Evolutionary conservation across 2,888 invertebrate species (phyloP).

Genomic region (Ceramica pisi): DNA sequence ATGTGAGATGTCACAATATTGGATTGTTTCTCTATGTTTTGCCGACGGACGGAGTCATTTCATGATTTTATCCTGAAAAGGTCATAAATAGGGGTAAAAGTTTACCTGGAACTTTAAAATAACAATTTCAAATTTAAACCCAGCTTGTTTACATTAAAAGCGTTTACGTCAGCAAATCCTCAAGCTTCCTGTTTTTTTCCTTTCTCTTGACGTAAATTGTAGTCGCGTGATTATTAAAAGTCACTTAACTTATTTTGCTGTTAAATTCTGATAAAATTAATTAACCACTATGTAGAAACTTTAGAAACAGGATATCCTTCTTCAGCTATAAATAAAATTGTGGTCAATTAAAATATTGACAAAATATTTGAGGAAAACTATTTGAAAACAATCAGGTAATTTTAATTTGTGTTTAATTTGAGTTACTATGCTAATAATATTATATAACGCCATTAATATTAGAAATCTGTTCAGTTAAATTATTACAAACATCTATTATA

Average conservation of each 20-base stretch:
- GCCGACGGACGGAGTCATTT: no score
- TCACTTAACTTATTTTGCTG: not conserved
- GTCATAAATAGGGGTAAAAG: no score
- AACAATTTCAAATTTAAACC: no score
- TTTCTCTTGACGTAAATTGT: slow-evolving; percentile 1
- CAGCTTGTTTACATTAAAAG: not conserved
- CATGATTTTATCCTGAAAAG: no score
- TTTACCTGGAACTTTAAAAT: no score
- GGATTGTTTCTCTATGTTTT: no score
- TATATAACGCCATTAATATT: slow-evolving; percentile 6
- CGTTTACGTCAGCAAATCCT: not conserved
- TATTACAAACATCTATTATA: not conserved
- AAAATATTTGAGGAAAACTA: slow-evolving; percentile 12
- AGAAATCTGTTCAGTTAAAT: not conserved
- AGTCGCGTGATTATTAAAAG: not conserved
- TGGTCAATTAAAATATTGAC: slow-evolving; percentile 32
- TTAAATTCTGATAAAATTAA: slow-evolving; percentile 37
- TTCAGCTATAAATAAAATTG: slow-evolving; percentile 13
- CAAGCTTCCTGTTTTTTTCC: slow-evolving; percentile 15
- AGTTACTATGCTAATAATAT: slow-evolving; percentile 7
- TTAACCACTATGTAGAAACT: slow-evolving; percentile 15
- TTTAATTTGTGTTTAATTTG: slow-evolving; percentile 21
- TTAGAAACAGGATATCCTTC: slow-evolving; percentile 24
- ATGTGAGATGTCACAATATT: no score
- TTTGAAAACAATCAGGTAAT: slow-evolving; percentile 2